phyloP scores from a whole-genome alignment of 92 coral and sea anemone genomes.

The Umimayanthus kanabou region DNA sequence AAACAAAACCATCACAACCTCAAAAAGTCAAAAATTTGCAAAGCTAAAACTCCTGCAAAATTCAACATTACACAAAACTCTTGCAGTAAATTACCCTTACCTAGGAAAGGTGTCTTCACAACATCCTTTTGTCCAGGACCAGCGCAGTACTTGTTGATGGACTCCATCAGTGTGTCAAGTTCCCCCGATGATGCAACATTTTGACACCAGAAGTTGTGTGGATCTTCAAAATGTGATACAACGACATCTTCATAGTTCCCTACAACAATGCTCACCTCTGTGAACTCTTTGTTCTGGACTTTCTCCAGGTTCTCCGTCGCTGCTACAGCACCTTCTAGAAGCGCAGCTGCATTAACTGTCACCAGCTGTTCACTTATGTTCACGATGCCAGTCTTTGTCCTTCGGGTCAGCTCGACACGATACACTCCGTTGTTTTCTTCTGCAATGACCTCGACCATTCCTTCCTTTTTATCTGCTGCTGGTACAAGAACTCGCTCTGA shows the following conservation, averaged over 20 bases:
- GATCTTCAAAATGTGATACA: constrained; percentile 78
- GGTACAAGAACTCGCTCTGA: constrained; percentile 77
- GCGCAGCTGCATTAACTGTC: constrained; percentile 65
- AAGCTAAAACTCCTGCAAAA: too few relatives aligned
- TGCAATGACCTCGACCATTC: constrained; percentile 67
- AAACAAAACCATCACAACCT: background rate
- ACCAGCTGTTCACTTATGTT: constrained; percentile 82
- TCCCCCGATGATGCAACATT: constrained; percentile 60
- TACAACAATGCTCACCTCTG: constrained; percentile 53
- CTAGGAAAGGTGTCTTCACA: constrained; percentile 60
- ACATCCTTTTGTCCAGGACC: constrained; percentile 45
- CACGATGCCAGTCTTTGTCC: constrained; percentile 57
- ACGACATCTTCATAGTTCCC: constrained; percentile 89
- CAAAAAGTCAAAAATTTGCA: too few relatives aligned
- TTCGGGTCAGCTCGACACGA: constrained; percentile 69
- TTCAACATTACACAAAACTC: background rate
- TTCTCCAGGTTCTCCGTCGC: constrained; percentile 64
- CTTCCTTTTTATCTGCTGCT: constrained; percentile 68
- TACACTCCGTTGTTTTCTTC: constrained; percentile 64
- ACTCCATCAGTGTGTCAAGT: constrained; percentile 75
- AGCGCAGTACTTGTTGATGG: constrained; percentile 64
- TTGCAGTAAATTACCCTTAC: constrained; percentile 38
- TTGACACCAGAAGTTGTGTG: constrained; percentile 94
- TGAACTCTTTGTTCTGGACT: constrained; percentile 58
- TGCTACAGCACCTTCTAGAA: constrained; percentile 63